Base-by-base conservation (phyloP, 2,888 invertebrate genomes). In the Ornithoptera priamus region DNA sequence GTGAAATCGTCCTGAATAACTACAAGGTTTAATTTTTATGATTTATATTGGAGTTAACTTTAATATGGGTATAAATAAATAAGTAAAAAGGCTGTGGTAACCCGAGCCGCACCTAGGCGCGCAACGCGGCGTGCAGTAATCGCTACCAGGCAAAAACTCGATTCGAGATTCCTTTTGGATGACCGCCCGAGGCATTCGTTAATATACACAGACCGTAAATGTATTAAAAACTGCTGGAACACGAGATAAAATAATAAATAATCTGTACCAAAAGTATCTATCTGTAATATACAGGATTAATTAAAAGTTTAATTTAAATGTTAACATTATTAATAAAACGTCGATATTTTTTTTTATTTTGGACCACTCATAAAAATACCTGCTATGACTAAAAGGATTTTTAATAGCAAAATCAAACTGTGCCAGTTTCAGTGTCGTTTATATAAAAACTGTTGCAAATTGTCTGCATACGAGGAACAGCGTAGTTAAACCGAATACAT, bases 91-190 rank as follows among this genome's bases (percentile, higher is more conserved):
- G 81, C 81, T 81, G 81, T 78, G 78, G 85, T 85, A 86, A 85
- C 81, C 80, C 79, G 81, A 80, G 80, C 82, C 79, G 81, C 77
- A 82, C 84, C 80, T 81, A 80, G 81, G 72, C 74, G 75, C 76
- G 78, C 76, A 80, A 76, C 80, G 80, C 81, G 76, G 82, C 80
- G 80, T 81, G 75, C 81, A 81, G 81, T 87, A 87, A 88, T 87
- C 82, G 85, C 83, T 84, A 81, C 85, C 77, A 78, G 79, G 82
- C 80, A 86, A 86, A 86, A 88, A 86, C 85, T 82, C 78, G 78
- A 80, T 78, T 79, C 73, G 76, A 76, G 79, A 84, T 84, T 84
- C 81, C 82, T 77, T 78, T 81, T 71, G 74, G 76, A 76, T 78
- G 74, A 73, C 75, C 72, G 71, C 75, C 67, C 73, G 76, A 68